These are phyloP conservation scores for Protodeltote pygarga DNA, from an alignment of 2,888 invertebrate species.

Conservation along the genomic window DNA sequence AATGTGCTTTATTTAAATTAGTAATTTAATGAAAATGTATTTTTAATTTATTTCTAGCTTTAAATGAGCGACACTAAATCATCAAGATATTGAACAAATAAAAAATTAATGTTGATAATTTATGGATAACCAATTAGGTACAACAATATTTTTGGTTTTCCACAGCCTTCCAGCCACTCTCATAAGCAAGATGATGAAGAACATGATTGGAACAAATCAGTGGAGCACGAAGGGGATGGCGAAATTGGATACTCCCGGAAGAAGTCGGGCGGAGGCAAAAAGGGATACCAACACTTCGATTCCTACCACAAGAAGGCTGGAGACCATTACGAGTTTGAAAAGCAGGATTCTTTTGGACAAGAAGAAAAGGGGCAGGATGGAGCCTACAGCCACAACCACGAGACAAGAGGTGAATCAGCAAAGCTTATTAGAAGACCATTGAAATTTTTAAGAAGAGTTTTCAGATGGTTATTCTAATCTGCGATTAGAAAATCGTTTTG, in stretches of 20 bases:
- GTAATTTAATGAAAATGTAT: no score
- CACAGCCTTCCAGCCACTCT: no score
- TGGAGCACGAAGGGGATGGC: constrained; percentile 88
- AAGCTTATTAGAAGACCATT: constrained; percentile 63
- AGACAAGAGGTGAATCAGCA: constrained; percentile 71
- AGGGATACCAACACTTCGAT: constrained; percentile 91
- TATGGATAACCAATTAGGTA: no score
- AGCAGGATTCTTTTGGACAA: constrained; percentile 89
- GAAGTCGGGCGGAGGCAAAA: constrained; percentile 88
- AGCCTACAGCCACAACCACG: constrained; percentile 74
- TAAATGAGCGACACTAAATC: no score
- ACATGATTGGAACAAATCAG: constrained; percentile 86
- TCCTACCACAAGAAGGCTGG: constrained; percentile 91
- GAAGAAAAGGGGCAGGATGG: constrained; percentile 82
- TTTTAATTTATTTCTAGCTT: no score
- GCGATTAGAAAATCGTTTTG: constrained; percentile 11
- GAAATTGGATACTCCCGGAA: constrained; percentile 89
- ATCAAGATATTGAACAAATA: no score
- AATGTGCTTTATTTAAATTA: no score
- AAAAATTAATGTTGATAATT: no score
- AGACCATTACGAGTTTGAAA: constrained; percentile 91
- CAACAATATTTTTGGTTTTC: background rate
- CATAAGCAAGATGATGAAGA: no score
- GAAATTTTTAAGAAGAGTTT: constrained; percentile 63
- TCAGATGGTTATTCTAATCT: constrained; percentile 62